Percentiles rank a stretch among this genome's conserved stretches.
Conservation (phyloP, 2,113 vertebrate species). For the Pleuronectes platessa region DNA sequence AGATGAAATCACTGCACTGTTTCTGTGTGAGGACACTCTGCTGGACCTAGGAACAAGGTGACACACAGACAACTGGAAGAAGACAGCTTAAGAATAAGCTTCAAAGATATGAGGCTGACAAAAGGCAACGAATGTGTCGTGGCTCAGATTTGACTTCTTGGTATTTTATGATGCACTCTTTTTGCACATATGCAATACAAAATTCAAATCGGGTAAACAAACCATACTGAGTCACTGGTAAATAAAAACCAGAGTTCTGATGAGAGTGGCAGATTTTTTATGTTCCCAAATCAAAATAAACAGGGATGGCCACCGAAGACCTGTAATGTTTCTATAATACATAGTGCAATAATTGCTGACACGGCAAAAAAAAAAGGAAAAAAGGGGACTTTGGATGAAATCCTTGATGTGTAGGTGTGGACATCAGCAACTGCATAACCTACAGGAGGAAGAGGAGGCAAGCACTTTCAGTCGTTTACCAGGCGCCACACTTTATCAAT, state of each 20-base stretch:
- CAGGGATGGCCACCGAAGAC: no score
- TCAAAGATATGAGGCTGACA: neutral
- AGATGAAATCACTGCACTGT: constrained; percentile 12
- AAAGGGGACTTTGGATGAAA: neutral
- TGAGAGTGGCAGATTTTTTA: no score
- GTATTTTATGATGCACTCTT: neutral
- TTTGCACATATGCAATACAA: neutral
- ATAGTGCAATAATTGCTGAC: neutral
- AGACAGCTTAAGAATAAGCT: neutral
- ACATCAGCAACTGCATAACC: neutral
- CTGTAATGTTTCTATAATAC: neutral
- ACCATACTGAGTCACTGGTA: neutral
- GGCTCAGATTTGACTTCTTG: neutral
- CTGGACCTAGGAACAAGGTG: constrained; percentile 3
- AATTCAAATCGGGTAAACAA: neutral
- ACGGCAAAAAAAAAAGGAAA: neutral
- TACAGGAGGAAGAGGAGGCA: neutral
- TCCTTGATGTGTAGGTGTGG: neutral
- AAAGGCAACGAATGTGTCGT: neutral
- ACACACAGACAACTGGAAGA: constrained; percentile 2
- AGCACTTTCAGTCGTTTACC: neutral
- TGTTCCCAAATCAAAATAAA: no score
- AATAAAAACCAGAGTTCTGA: no score
- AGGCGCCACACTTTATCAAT: no score
- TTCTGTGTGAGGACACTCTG: neutral